Conservation (phyloP, 2,888 invertebrate genomes). For the Trichopria drosophilae region DNA sequence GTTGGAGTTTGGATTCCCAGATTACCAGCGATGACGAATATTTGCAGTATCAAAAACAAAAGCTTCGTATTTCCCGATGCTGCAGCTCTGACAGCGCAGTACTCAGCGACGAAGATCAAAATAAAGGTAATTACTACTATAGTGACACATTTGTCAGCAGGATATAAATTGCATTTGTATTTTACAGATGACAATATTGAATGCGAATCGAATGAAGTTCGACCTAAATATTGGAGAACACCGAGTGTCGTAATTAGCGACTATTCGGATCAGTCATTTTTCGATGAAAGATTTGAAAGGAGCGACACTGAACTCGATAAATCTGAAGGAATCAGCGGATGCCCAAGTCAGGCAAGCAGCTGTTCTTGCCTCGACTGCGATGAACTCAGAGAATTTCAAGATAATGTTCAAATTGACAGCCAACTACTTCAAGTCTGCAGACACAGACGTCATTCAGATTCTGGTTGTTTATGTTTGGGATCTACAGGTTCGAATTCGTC, state of each 20-base stretch:
- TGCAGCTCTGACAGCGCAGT: conserved; percentile 62
- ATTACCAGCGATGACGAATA: conserved; percentile 62
- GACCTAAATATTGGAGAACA: conserved; percentile 69
- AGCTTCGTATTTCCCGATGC: conserved; percentile 56
- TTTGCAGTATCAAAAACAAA: conserved; percentile 39
- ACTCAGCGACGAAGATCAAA: conserved; percentile 61
- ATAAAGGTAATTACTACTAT: conserved; percentile 43
- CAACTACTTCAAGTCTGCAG: conserved; percentile 44
- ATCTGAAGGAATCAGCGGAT: conserved; percentile 44
- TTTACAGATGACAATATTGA: conserved; percentile 43
- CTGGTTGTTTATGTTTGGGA: conserved; percentile 48
- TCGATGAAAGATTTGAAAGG: conserved; percentile 52
- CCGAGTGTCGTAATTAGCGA: conserved; percentile 88
- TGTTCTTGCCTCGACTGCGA: conserved; percentile 55
- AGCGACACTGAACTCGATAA: conserved; percentile 52
- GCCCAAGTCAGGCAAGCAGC: conserved; percentile 51
- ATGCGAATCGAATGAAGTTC: conserved; percentile 47
- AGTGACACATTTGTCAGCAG: background rate
- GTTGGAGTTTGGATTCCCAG: conserved; percentile 61
- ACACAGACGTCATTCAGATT: conserved; percentile 53
- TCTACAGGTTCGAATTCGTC: conserved; percentile 31
- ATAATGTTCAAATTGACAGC: conserved; percentile 5
- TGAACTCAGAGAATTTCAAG: conserved; percentile 40
- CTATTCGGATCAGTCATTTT: conserved; percentile 72
- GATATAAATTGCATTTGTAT: background rate